Evolutionary conservation across 2,888 invertebrate species (phyloP).

Genomic region (Caenorhabditis sp.): DNA sequence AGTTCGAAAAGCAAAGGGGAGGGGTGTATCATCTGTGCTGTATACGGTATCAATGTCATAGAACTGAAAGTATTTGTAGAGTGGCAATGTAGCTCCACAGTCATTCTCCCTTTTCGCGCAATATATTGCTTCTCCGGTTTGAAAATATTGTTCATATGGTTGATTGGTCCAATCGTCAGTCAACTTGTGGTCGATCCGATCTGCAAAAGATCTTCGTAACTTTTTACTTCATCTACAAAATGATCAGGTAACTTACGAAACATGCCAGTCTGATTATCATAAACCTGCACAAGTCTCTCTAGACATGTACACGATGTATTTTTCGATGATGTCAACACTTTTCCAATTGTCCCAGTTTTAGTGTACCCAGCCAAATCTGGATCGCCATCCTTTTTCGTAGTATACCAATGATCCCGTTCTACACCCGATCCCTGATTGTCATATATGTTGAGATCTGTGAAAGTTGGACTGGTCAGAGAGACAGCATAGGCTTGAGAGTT

Average conservation of each 20-base stretch:
- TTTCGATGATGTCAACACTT: slow-evolving; percentile 40
- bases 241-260: slow-evolving; percentile 46
- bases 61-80: slow-evolving; percentile 54
- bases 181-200: slow-evolving; percentile 55
- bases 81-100: slow-evolving; percentile 55
- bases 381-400: slow-evolving; percentile 33
- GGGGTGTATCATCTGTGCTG: slow-evolving; percentile 17
- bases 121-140: slow-evolving; percentile 47
- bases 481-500: background rate
- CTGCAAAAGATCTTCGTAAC: too few relatives aligned
- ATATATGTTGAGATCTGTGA: slow-evolving; percentile 41
- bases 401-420: slow-evolving; percentile 54
- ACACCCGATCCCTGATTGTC: slow-evolving; percentile 43
- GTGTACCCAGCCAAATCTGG: slow-evolving; percentile 26
- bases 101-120: slow-evolving; percentile 49
- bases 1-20: slow-evolving; percentile 33
- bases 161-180: slow-evolving; percentile 42
- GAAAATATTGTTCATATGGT: slow-evolving; percentile 45
- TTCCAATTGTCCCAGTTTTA: slow-evolving; percentile 40
- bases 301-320: slow-evolving; percentile 50
- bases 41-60: slow-evolving; percentile 41
- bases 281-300: slow-evolving; percentile 47
- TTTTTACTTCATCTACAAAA: too few relatives aligned
- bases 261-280: slow-evolving; percentile 47
- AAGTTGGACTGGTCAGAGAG: background rate